Base-by-base conservation (phyloP, 2,113 vertebrate species). In the Eonycteris spelaea region DNA sequence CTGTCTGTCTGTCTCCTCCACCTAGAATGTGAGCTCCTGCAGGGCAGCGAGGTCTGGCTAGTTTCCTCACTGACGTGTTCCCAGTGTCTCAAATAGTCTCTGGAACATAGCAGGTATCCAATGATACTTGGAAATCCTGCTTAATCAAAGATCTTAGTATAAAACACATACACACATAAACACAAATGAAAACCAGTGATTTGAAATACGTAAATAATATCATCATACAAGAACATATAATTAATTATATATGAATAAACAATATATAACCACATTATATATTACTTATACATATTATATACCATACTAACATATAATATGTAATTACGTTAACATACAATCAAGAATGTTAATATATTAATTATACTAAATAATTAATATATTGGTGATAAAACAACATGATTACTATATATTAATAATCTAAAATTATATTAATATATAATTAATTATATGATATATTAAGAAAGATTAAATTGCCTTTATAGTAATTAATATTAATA, bases 231-330 rank as follows among this genome's bases (percentile, higher is more conserved):
- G 45, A 87, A 94, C 40, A 88, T 48, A 94, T 51, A 89, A 84
- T 82, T 51, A 73, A 83, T 90, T 92, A 94, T 73, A 80, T 91
- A 80, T 93, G 74, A 91, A 77, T 53, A 95, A 88, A 74, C 38
- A 97, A 95, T n/a, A 93, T 92, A 95, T 88, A 90, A 75, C 22
- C n/a, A 48, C 10, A 91, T 73, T 59, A 84, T 85, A 88, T 91
- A 92, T 90, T 86, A 87, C 75, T 93, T 70, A 48, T 21, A 84
- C 26, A 90, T 21, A 83, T 65, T 61, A 93, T 75, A 89, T 77
- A 67, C 82, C 45, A 63, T 73, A 67, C 2, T 28, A 90, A 79
- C 18, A 77, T 63, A 73, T 35, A 86, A 30, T 53, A 70, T 83
- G 73, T 75, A 77, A 88, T 75, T 87, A 19, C 86, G 67, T 74